These are phyloP conservation scores for Archegozetes longisetosus DNA, from an alignment of 1,140 invertebrate species.

Conservation along the genomic window DNA sequence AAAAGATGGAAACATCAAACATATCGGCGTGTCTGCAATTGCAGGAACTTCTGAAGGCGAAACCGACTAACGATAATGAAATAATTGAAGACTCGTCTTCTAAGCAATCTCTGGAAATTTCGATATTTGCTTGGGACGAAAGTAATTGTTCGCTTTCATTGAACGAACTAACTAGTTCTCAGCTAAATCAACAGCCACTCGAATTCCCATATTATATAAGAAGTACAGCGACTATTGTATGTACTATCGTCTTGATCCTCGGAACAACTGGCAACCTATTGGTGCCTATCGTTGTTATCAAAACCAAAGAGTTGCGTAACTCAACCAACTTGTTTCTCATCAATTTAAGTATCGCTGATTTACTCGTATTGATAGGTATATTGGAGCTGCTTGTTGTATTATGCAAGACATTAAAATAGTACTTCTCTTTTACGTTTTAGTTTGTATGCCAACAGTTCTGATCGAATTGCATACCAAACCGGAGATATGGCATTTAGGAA, in stretches of 20 bases:
- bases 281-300: constrained; percentile 76
- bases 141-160: background rate
- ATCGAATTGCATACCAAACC: constrained; percentile 67
- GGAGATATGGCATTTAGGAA: constrained; percentile 74
- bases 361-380: constrained; percentile 53
- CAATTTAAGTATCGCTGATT: constrained; percentile 78
- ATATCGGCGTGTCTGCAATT: background rate
- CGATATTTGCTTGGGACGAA: background rate
- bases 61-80: too few species aligned
- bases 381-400: background rate
- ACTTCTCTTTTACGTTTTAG: too few species aligned
- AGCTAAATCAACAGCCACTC: background rate
- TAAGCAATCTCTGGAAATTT: too few species aligned
- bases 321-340: constrained; percentile 87
- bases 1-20: too few species aligned
- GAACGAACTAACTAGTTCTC: background rate
- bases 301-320: constrained; percentile 77
- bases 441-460: constrained; percentile 74
- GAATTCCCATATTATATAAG: constrained; percentile 59
- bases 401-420: too few species aligned
- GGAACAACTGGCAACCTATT: constrained; percentile 73
- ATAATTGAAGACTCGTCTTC: too few species aligned
- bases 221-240: constrained; percentile 59
- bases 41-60: too few species aligned
- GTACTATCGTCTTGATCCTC: constrained; percentile 61